Conservation (phyloP, 2,113 vertebrate genomes). For the Aldabrachelys gigantea region DNA sequence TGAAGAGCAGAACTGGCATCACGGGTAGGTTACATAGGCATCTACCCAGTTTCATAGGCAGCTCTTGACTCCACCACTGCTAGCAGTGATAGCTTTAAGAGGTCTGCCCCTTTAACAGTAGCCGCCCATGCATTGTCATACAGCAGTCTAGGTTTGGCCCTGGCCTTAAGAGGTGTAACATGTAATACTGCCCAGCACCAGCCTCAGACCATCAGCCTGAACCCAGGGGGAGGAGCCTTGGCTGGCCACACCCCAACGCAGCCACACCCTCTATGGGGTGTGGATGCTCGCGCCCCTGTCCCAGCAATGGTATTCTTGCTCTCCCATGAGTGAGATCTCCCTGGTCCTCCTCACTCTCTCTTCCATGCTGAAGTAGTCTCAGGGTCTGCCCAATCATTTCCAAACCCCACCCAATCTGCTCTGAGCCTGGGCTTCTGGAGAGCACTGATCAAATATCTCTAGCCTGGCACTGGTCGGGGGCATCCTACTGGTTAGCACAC, state of each 20-base stretch:
- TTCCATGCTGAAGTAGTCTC: neutral
- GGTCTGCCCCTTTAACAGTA: neutral
- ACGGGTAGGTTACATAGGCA: too few relatives aligned
- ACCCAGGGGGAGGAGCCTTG: neutral
- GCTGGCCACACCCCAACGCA: neutral
- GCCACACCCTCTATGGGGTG: neutral
- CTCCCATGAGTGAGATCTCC: neutral
- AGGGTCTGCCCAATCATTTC: neutral
- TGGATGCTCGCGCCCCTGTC: neutral
- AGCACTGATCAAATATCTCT: rapidly evolving
- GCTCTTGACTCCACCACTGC: neutral
- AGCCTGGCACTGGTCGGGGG: neutral
- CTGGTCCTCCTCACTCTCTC: neutral
- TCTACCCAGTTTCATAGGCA: too few relatives aligned
- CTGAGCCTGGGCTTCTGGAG: neutral
- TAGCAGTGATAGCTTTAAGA: neutral
- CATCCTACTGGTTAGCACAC: neutral
- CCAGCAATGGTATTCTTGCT: neutral
- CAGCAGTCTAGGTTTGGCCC: neutral
- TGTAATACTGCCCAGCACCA: neutral
- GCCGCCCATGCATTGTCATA: neutral
- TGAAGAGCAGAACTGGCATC: too few relatives aligned
- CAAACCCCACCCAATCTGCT: neutral
- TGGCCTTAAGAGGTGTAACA: neutral
- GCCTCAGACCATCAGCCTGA: neutral